Conservation (phyloP, 64 coral and sea anemone species). For the Stylophora pistillata region DNA sequence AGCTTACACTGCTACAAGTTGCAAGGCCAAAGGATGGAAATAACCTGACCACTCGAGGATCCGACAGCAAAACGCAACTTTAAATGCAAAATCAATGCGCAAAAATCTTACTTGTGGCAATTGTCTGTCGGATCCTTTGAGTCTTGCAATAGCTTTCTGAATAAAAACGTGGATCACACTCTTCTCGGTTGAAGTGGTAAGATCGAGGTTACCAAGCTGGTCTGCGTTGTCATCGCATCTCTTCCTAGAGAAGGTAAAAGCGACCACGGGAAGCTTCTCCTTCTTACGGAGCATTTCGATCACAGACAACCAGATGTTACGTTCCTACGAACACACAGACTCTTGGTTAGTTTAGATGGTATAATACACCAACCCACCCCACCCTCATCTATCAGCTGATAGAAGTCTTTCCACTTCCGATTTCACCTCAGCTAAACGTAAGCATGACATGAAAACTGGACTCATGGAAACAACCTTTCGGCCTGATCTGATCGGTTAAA, state of each 20-base stretch:
- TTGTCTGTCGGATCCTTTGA: conserved; percentile 67
- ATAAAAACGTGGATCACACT: conserved; percentile 77
- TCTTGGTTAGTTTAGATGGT: background rate
- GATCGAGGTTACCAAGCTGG: conserved; percentile 70
- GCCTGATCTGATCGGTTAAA: too few relatives aligned
- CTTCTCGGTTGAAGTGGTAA: conserved; percentile 80
- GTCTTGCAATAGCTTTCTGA: conserved; percentile 76
- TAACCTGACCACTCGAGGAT: background rate
- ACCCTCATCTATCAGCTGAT: too few relatives aligned
- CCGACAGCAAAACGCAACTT: background rate
- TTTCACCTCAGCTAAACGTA: too few relatives aligned
- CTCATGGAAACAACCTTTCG: too few relatives aligned
- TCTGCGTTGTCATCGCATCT: conserved; percentile 89
- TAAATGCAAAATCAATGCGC: background rate
- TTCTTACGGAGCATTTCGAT: conserved; percentile 89
- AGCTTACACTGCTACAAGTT: background rate
- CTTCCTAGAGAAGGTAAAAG: conserved; percentile 92
- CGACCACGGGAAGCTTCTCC: conserved; percentile 84
- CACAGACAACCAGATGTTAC: conserved; percentile 84
- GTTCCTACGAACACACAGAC: conserved; percentile 54
- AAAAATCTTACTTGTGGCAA: conserved; percentile 74
- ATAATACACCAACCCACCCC: background rate
- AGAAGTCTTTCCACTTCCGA: too few relatives aligned
- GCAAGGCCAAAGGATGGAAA: background rate
- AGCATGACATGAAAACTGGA: too few relatives aligned